Percentiles rank a stretch among this genome's conserved stretches.
These are phyloP conservation scores for Dasypolia templi DNA, from an alignment of 2,888 invertebrate species.

Conservation along the genomic window DNA sequence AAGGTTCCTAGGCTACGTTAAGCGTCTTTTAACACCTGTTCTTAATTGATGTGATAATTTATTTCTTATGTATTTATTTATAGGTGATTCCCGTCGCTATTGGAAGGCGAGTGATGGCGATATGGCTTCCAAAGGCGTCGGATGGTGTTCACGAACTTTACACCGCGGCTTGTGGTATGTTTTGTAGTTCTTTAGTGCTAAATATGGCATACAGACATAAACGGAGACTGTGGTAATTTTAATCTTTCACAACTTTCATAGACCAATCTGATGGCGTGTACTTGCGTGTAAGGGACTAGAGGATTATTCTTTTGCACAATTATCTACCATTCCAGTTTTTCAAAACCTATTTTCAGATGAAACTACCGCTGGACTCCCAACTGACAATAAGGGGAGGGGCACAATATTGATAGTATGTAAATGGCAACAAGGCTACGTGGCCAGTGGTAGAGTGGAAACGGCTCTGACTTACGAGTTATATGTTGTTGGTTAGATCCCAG, in stretches of 20 bases:
- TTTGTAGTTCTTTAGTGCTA: slow-evolving; percentile 8
- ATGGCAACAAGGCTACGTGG: background rate
- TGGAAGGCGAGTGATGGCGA: slow-evolving; percentile 96
- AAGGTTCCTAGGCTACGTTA: no score
- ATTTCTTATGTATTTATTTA: background rate
- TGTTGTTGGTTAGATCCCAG: no score
- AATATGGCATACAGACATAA: background rate
- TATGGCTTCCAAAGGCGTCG: slow-evolving; percentile 93
- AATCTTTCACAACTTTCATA: background rate
- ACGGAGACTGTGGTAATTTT: background rate
- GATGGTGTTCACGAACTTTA: slow-evolving; percentile 98
- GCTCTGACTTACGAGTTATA: no score
- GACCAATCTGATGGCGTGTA: background rate
- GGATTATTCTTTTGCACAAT: background rate
- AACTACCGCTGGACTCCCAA: background rate
- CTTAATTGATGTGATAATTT: background rate
- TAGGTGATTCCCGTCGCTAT: slow-evolving; percentile 96
- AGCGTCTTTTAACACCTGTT: no score
- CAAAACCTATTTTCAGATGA: background rate
- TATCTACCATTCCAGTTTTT: background rate
- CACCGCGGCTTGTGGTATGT: slow-evolving; percentile 95
- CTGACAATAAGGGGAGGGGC: background rate
- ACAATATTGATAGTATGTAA: background rate
- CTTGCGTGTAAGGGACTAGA: background rate
- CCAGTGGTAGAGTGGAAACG: no score